A percentile compares a stretch with the other conserved stretches of the same genome.
phyloP scores from a whole-genome alignment of 2,113 vertebrate genomes.

The Gymnobelideus leadbeateri region DNA sequence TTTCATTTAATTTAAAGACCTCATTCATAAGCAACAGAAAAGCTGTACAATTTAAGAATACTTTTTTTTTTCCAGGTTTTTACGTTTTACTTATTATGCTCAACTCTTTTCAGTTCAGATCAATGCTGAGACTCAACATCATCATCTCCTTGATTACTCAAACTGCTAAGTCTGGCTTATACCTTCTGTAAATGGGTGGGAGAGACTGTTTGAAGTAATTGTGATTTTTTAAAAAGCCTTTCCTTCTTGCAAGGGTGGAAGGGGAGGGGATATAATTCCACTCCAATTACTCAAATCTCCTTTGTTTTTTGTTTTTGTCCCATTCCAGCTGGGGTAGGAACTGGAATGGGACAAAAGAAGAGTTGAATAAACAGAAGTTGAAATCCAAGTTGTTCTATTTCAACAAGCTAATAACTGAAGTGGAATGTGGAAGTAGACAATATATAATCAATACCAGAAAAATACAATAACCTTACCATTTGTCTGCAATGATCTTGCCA shows the following conservation, averaged over 20 bases:
- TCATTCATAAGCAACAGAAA: not conserved
- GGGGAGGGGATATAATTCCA: not conserved
- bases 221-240: not conserved
- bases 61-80: no score
- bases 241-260: not conserved
- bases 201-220: not conserved
- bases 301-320: not conserved
- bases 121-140: not conserved
- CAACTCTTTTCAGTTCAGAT: not conserved
- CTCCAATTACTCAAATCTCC: no score
- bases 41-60: not conserved
- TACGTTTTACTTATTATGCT: not conserved
- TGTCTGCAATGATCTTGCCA: conserved; percentile 92
- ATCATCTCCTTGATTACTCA: not conserved
- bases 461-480: conserved; percentile 85
- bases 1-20: not conserved
- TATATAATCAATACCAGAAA: not conserved
- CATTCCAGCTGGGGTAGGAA: not conserved
- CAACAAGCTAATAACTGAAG: not conserved
- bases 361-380: not conserved
- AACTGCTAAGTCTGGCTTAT: not conserved
- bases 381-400: not conserved
- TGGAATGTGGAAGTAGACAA: no score
- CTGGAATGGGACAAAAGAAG: not conserved
- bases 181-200: not conserved